Evolutionary conservation across 92 coral and sea anemone species (phyloP), one percentile per base, ranked within the genome.

Genomic region (Pocillopora meandrina): DNA sequence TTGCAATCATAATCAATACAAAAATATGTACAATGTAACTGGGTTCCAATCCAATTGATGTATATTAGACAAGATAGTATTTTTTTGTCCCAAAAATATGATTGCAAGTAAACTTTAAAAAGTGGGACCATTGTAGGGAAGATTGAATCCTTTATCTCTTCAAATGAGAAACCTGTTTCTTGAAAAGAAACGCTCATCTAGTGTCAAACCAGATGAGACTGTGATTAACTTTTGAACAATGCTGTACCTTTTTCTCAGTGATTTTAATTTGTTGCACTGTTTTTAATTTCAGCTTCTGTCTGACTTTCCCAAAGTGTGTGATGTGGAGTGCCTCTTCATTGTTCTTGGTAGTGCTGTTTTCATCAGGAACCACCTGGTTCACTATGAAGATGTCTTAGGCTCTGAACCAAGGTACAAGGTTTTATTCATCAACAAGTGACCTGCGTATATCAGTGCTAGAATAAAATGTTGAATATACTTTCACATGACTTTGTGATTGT

Each of bases 351-450:
- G 90, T 82, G 89, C 95, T 33, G 87, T 91, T 72, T 92, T 94
- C 57, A 82, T 94, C 23, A 92, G 89, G 74, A 94, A 92, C 79
- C 98, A 93, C 60, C 83, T 94, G 78, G 86, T 90, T 0, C 85
- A 90, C 69, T 94, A 90, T 69, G 98, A 92, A 65, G 90, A 85
- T 18, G 93, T 92, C 21, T 68, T 94, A 71, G 98, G 98, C 56
- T 86, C 88, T 36, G 98, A 94, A 79, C 98, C 98, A 34, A 94
- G 98, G 98, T 92, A 85, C 52, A 13, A 42, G 20, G 11, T 11
- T 12, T 56, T 11, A 6, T 61, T 42, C 31, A 26, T 26, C 31
- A 26, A 26, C 31, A 9, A 52, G 20, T 66, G 35, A 15, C 34
- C 20, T 66, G 9, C 1, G 1, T 19, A 10, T 66, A 12, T 14